phyloP scores from a whole-genome alignment of 2,888 invertebrate species.

The Hermodice carunculata region DNA sequence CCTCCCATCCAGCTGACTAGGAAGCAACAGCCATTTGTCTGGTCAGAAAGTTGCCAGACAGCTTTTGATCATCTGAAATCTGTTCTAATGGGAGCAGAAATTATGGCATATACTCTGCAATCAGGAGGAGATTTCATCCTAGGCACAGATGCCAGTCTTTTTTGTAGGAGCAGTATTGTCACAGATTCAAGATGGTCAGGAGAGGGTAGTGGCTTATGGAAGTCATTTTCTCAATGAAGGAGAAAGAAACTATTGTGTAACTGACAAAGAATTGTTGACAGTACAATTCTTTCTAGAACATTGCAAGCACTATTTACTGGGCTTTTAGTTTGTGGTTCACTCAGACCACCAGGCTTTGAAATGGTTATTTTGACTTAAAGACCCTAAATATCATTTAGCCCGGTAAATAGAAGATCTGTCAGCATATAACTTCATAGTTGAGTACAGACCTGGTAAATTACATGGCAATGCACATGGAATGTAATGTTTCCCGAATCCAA shows the following conservation, averaged over 20 bases:
- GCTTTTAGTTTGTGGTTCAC: not conserved
- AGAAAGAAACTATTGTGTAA: not conserved
- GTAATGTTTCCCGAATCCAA: not conserved
- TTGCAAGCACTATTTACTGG: not conserved
- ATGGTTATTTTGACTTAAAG: not conserved
- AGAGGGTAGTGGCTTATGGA: too few species aligned
- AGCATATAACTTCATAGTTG: not conserved
- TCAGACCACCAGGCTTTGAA: not conserved
- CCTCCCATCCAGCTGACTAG: not conserved
- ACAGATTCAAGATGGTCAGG: too few species aligned
- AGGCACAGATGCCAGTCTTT: too few species aligned
- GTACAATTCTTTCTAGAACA: not conserved
- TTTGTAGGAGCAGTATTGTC: too few species aligned
- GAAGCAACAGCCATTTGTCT: not conserved
- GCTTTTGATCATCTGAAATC: not conserved
- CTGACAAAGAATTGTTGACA: not conserved
- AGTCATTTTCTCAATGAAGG: too few species aligned
- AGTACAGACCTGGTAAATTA: not conserved
- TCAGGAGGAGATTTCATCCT: too few species aligned
- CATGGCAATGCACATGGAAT: not conserved
- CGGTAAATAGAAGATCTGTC: not conserved
- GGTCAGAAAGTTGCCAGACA: not conserved
- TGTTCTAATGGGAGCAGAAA: not conserved
- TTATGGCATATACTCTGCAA: too few species aligned
- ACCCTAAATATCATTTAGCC: not conserved